Evolutionary conservation across 2,888 invertebrate genomes (phyloP).

Genomic region (Seladonia tumulorum): DNA sequence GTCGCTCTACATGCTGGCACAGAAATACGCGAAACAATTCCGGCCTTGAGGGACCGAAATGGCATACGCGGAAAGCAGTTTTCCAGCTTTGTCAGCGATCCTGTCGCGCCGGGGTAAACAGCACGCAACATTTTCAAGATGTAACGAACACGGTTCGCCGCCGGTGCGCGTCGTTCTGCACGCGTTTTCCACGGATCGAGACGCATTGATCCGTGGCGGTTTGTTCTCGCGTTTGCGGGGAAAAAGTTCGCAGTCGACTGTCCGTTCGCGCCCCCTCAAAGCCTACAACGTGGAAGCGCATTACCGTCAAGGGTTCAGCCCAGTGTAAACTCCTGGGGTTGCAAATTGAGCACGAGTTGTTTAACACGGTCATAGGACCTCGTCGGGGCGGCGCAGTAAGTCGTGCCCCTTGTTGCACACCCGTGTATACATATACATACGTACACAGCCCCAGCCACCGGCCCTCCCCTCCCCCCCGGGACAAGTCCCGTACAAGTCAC

Average conservation of each 20-base stretch:
- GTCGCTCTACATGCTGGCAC: no score
- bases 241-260: constrained; percentile 58
- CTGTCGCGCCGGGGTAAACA: neutral
- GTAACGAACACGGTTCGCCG: neutral
- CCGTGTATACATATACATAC: constrained; percentile 26
- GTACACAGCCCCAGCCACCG: constrained; percentile 36
- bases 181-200: constrained; percentile 24
- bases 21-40: no score
- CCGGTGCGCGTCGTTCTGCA: neutral
- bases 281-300: constrained; percentile 66
- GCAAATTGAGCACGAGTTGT: constrained; percentile 75
- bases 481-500: constrained; percentile 69
- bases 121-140: neutral
- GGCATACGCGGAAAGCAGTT: neutral
- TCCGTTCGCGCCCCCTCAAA: constrained; percentile 57
- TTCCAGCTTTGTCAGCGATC: neutral
- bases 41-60: neutral
- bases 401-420: constrained; percentile 64
- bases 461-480: no score
- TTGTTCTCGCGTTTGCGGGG: constrained; percentile 42
- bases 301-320: constrained; percentile 73
- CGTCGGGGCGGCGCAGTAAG: constrained; percentile 59
- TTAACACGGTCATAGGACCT: constrained; percentile 72
- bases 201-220: constrained; percentile 39
- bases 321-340: constrained; percentile 73